Evolutionary conservation across 2,888 invertebrate genomes (phyloP), one percentile per base, ranked within the genome.

Genomic region (Leptinotarsa haldemani): DNA sequence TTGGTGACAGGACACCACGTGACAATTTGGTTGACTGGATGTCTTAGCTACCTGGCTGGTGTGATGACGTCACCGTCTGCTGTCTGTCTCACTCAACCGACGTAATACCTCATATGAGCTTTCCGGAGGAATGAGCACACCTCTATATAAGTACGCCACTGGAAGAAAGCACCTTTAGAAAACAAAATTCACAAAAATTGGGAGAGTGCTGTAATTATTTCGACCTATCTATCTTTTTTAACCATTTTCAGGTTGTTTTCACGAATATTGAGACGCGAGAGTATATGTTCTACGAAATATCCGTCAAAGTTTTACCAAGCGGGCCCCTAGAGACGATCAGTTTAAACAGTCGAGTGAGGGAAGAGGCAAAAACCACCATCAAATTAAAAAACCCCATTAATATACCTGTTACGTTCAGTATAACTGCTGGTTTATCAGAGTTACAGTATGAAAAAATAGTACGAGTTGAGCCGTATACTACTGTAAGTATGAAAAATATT

Each of bases 371-470:
- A 2, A 78, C 84, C 65, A 80, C 81, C 47, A 69, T 88, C 52
- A 82, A 77, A 61, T 65, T 88, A 30, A 81, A 85, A 71, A 88
- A 88, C 81, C 87, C 87, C 1, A 79, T 87, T 3, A 81, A 84
- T 58, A 73, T 81, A 20, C 78, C 82, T 1, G 83, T 87, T 1
- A 78, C 75, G 9, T 88, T 82, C 75, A 74, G 69, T n/a, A 71
- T 86, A 47, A 79, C 75, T n/a, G 80, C 82, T 71, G 46, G 77
- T 63, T 64, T 78, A 46, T 52, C 81, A 4, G 78, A 81, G 52
- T 74, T 86, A 65, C 74, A 72, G 40, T 84, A 81, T 73, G 79
- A 82, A 5, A 82, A 81, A 65, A 66, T 74, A 9, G 67, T 84
- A 65, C 73, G 69, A 5, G 71, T 86, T 30, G 78, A 81, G 56